Evolutionary conservation across 2,797 vertebrate genomes (phyloP).

Genomic region (Syngnathus acus): DNA sequence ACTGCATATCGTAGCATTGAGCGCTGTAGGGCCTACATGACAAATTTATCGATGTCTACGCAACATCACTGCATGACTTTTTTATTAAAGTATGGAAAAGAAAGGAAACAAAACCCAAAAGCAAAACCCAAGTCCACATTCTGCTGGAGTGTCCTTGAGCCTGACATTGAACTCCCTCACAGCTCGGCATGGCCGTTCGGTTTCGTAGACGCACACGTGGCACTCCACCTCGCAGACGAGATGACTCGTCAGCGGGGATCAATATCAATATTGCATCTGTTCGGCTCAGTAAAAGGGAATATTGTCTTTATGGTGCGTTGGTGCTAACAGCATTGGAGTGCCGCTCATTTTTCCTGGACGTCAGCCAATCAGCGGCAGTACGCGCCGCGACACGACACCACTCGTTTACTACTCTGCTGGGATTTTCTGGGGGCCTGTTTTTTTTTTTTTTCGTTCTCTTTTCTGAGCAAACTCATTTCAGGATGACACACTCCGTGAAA

Average conservation of each 20-base stretch:
- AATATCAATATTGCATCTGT: slow-evolving; percentile 46
- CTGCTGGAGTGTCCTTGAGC: not conserved
- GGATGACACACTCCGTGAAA: not conserved
- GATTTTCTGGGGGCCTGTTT: not conserved
- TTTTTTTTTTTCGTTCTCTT: no score
- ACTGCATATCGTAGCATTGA: not conserved
- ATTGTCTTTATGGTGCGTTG: not conserved
- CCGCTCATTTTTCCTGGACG: not conserved
- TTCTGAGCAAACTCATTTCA: not conserved
- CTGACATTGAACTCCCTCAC: not conserved
- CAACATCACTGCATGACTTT: no score
- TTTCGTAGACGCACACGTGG: not conserved
- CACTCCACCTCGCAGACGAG: slow-evolving; percentile 28
- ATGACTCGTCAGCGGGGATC: slow-evolving; percentile 43
- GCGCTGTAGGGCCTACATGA: slow-evolving; percentile 34
- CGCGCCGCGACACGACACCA: not conserved
- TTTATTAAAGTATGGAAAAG: not conserved
- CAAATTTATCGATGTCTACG: not conserved
- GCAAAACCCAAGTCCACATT: not conserved
- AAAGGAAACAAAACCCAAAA: not conserved
- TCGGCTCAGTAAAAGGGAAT: slow-evolving; percentile 26
- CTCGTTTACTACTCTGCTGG: slow-evolving; percentile 1
- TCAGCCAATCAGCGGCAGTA: not conserved
- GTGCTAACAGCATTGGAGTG: not conserved
- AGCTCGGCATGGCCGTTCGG: not conserved